A percentile compares a stretch with the other conserved stretches of the same genome.
phyloP scores from a whole-genome alignment of 1,140 invertebrate species.

The Drosophila nigromelanica region DNA sequence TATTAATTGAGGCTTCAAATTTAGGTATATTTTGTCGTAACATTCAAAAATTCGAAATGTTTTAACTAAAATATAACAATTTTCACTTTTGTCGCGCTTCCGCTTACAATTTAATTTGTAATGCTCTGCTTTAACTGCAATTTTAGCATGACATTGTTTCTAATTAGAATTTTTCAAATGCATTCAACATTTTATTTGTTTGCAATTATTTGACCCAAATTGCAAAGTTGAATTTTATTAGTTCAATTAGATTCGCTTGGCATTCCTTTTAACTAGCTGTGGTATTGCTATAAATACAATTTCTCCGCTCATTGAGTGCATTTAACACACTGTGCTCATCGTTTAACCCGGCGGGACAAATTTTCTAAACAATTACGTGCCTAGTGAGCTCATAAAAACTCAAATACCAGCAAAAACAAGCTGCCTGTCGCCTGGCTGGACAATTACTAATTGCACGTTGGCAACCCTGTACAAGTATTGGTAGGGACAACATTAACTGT shows the following conservation, averaged over 20 bases:
- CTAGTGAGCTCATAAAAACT: slow-evolving; percentile 52
- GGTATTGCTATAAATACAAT: neutral
- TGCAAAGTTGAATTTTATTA: slow-evolving; percentile 1
- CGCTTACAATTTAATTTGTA: slow-evolving; percentile 47
- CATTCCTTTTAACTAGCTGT: neutral
- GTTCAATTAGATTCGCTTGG: neutral
- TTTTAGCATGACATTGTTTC: slow-evolving; percentile 5
- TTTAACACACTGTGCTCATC: neutral
- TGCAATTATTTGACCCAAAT: slow-evolving; percentile 29
- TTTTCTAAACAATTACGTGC: slow-evolving; percentile 57
- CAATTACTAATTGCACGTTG: slow-evolving; percentile 55
- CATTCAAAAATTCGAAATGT: slow-evolving; percentile 24
- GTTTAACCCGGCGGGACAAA: slow-evolving; percentile 2
- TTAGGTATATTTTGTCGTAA: slow-evolving; percentile 15
- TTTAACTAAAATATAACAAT: slow-evolving; percentile 29
- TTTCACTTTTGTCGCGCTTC: slow-evolving; percentile 27
- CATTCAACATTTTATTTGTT: slow-evolving; percentile 9
- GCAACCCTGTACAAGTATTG: slow-evolving; percentile 11
- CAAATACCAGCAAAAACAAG: slow-evolving; percentile 35
- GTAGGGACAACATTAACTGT: slow-evolving; percentile 10
- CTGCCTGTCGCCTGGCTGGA: neutral
- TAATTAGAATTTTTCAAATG: slow-evolving; percentile 38
- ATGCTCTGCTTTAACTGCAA: slow-evolving; percentile 31
- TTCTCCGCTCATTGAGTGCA: slow-evolving; percentile 17
- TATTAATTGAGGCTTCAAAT: slow-evolving; percentile 54